Evolutionary conservation across 2,888 invertebrate species (phyloP).

Genomic region (Ametastegia equiseti): DNA sequence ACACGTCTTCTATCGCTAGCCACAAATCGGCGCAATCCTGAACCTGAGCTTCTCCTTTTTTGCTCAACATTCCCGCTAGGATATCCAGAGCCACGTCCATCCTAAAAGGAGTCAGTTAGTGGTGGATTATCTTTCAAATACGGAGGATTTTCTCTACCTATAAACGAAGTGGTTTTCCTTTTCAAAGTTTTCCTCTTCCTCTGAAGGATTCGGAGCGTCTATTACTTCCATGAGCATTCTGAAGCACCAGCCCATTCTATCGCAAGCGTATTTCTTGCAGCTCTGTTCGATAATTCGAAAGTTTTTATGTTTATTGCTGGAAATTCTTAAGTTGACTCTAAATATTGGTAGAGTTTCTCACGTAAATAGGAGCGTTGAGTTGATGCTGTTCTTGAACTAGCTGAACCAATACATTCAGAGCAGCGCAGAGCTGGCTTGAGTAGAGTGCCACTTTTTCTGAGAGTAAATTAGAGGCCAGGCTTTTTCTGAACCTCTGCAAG

Average conservation of each 20-base stretch:
- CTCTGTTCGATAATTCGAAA: conserved; percentile 60
- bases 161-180: conserved; percentile 71
- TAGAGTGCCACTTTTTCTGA: conserved; percentile 68
- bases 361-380: conserved; percentile 68
- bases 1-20: conserved; percentile 72
- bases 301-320: conserved; percentile 7
- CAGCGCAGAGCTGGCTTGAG: conserved; percentile 66
- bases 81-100: conserved; percentile 72
- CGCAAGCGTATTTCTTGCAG: conserved; percentile 71
- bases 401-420: conserved; percentile 67
- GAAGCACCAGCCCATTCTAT: conserved; percentile 70
- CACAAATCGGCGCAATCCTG: conserved; percentile 66
- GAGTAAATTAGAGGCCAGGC: conserved; percentile 62
- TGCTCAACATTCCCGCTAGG: conserved; percentile 66
- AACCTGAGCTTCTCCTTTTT: conserved; percentile 62
- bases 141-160: conserved; percentile 60
- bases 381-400: conserved; percentile 70
- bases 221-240: conserved; percentile 67
- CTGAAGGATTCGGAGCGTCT: conserved; percentile 64
- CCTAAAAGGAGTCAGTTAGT: conserved; percentile 56
- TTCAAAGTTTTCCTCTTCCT: conserved; percentile 65
- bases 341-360: conserved; percentile 55
- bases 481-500: conserved; percentile 66
- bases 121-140: too few species aligned
- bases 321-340: not conserved